Evolutionary conservation across 2,113 vertebrate species (phyloP).

Genomic region (Isichthys henryi): DNA sequence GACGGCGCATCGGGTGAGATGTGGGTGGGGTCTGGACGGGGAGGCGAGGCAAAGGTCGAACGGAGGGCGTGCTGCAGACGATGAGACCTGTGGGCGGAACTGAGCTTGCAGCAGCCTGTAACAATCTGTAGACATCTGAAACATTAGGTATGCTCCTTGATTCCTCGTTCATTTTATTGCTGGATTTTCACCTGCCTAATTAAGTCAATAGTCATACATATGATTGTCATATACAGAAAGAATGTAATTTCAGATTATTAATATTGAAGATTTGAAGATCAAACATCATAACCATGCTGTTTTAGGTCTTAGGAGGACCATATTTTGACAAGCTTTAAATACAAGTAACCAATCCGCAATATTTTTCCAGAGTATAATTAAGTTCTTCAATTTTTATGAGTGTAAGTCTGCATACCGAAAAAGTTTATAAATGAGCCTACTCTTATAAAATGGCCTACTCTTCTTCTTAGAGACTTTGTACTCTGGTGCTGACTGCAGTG

Average conservation of each 20-base stretch:
- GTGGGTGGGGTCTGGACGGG: too few species aligned
- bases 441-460: not conserved
- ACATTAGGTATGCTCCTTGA: not conserved
- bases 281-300: slow-evolving; percentile 17
- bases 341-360: slow-evolving; percentile 38
- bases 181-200: slow-evolving; percentile 1
- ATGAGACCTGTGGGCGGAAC: too few species aligned
- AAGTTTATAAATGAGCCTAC: slow-evolving; percentile 1
- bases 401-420: not conserved
- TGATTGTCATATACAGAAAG: slow-evolving; percentile 10
- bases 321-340: slow-evolving; percentile 25
- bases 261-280: slow-evolving; percentile 21
- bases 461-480: not conserved
- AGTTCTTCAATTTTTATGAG: slow-evolving; percentile 10
- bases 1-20: too few species aligned
- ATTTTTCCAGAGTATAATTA: slow-evolving; percentile 32
- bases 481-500: not conserved
- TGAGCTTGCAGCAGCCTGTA: too few species aligned
- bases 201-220: not conserved
- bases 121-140: not conserved
- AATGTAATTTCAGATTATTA: slow-evolving; percentile 20
- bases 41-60: too few species aligned
- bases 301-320: slow-evolving; percentile 20
- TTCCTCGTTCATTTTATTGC: slow-evolving; percentile 19
- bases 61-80: too few species aligned